A percentile compares a stretch with the other conserved stretches of the same genome.
phyloP scores from a whole-genome alignment of 2,888 invertebrate genomes.

The Plagodis dolabraria region DNA sequence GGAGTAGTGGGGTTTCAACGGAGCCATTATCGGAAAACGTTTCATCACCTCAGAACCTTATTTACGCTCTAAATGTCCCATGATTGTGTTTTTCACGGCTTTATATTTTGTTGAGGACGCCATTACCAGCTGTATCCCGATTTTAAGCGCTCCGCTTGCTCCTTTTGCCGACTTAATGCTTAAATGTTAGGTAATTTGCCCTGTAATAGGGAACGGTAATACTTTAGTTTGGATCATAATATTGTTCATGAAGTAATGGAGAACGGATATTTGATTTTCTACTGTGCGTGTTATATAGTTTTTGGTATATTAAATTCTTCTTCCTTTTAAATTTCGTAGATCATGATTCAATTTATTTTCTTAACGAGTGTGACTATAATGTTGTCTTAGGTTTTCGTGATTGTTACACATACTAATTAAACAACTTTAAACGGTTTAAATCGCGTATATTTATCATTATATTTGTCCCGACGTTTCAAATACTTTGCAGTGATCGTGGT shows the following conservation, averaged over 20 bases:
- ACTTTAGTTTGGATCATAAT: slow-evolving; percentile 26
- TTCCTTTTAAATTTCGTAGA: too few species aligned
- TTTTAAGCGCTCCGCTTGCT: slow-evolving; percentile 28
- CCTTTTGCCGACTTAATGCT: slow-evolving; percentile 22
- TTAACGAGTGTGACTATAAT: too few species aligned
- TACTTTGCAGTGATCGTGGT: too few species aligned
- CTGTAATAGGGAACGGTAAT: slow-evolving; percentile 23
- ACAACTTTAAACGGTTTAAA: too few species aligned
- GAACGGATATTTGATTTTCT: slow-evolving; percentile 21
- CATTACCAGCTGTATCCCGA: slow-evolving; percentile 32
- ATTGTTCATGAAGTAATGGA: slow-evolving; percentile 12
- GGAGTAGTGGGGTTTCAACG: slow-evolving; percentile 45
- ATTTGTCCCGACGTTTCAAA: too few species aligned
- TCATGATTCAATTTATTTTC: too few species aligned
- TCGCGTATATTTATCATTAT: too few species aligned
- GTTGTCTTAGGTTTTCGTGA: too few species aligned
- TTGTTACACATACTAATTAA: too few species aligned
- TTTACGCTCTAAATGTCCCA: slow-evolving; percentile 48
- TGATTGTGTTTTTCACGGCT: slow-evolving; percentile 43
- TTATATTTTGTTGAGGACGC: slow-evolving; percentile 35
- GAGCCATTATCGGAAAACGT: slow-evolving; percentile 59
- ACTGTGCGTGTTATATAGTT: not conserved
- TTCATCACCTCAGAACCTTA: slow-evolving; percentile 51
- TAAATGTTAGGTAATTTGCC: slow-evolving; percentile 23
- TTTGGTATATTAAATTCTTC: too few species aligned